These are phyloP conservation scores for Trididemnum nubilum DNA, from an alignment of 23 tunicate genomes.

Conservation along the genomic window DNA sequence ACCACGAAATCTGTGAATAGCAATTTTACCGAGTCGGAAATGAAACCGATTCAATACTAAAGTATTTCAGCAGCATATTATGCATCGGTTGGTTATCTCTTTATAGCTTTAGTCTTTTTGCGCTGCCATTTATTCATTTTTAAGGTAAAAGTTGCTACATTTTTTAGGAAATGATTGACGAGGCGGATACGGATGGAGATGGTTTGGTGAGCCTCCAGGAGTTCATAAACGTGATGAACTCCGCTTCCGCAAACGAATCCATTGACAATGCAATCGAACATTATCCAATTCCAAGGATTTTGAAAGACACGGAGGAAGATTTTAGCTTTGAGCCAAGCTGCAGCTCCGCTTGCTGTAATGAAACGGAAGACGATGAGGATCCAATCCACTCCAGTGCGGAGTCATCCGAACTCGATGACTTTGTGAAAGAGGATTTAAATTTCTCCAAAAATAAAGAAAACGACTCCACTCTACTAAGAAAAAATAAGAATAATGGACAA, in stretches of 20 bases:
- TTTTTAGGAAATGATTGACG: slow-evolving; percentile 68
- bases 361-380: neutral
- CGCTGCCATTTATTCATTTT: no score
- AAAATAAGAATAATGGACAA: neutral
- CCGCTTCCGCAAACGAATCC: neutral
- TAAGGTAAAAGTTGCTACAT: no score
- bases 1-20: no score
- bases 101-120: no score
- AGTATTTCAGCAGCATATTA: no score
- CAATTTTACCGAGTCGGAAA: no score
- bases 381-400: neutral
- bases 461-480: neutral
- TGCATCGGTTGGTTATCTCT: no score
- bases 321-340: neutral
- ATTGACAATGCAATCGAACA: neutral
- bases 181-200: slow-evolving; percentile 73
- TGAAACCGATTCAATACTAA: no score
- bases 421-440: no score
- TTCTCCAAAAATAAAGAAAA: neutral
- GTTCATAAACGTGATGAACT: slow-evolving; percentile 61
- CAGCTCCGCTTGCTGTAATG: slow-evolving; percentile 1
- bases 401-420: neutral
- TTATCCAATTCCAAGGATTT: slow-evolving; percentile 15
- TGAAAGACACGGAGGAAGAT: neutral
- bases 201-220: slow-evolving; percentile 62